Evolutionary conservation across 2,888 invertebrate species (phyloP), one percentile per base, ranked within the genome.

Genomic region (Dorcus parallelipipedus): DNA sequence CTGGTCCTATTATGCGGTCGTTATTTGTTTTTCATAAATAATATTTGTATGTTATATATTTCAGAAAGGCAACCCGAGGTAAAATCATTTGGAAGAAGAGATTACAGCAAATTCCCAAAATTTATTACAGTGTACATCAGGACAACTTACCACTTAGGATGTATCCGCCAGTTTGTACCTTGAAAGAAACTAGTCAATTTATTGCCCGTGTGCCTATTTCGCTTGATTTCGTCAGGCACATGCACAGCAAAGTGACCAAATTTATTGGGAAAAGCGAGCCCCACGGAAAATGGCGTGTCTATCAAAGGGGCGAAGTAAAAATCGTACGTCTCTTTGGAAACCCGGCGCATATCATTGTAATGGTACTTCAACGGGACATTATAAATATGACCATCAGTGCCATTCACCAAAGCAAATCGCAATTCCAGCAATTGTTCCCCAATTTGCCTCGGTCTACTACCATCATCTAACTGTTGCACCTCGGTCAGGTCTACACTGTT

Each of bases 401-500:
- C 87, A 51, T 87, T 83, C 2, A 94, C 91, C 77, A 95, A 82
- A 49, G 84, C 83, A 60, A 83, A 76, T n/a, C 95, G 82, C 48
- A 92, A 80, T 59, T 75, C 59, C 56, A 79, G 74, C 56, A 90
- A 83, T 59, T 82, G 76, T 0, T 82, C 79, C 3, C 85, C 84
- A 0, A 87, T 82, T 64, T 84, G 84, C 55, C 93, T 83, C 0
- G 90, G 86, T 0, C 81, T 83, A 2, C 86, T 85, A 63, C 85
- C 84, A 64, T 83, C 82, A 69, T 91, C 89, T 23, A 91, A 84
- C 64, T 96, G 89, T 76, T 98, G 97, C 5, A 98, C 91, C 80
- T 98, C 97, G 2, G 92, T 89, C 58, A 99, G 84, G 78, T 98
- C 98, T 39, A 98, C 90, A 76, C 96, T 97, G 79, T 97, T 96